Evolutionary conservation across 2,113 vertebrate genomes (phyloP).

Genomic region (Oncorhynchus nerka): DNA sequence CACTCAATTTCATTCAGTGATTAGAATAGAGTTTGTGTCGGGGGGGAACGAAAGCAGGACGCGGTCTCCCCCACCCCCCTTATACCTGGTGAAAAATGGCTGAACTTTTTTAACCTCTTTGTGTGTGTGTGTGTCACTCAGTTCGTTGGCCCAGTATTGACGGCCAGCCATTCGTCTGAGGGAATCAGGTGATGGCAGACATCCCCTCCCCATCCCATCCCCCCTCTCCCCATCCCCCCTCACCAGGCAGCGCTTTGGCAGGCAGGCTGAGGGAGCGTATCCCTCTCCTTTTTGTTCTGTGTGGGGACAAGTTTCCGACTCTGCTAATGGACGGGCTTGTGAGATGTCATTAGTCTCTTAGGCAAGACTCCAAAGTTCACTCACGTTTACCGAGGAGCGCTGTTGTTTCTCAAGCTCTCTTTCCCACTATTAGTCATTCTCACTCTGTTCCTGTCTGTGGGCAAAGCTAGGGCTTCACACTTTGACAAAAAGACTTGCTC

Average conservation of each 20-base stretch:
- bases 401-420: neutral
- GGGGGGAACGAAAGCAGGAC: too few species aligned
- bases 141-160: neutral
- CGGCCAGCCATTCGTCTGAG: constrained; percentile 1
- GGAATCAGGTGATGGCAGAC: constrained; percentile 12
- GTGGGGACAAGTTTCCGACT: neutral
- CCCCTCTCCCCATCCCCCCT: neutral
- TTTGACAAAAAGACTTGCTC: too few species aligned
- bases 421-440: too few species aligned
- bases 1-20: too few species aligned
- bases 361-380: constrained; percentile 23
- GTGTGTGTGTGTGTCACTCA: neutral
- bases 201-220: neutral
- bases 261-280: neutral
- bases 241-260: neutral
- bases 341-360: too few species aligned
- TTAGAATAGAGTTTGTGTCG: too few species aligned
- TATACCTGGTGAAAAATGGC: neutral
- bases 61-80: neutral
- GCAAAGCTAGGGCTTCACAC: too few species aligned
- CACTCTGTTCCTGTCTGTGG: too few species aligned
- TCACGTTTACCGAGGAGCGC: neutral
- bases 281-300: neutral
- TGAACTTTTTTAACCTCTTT: constrained; percentile 10
- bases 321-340: too few species aligned